A percentile compares a stretch with the other conserved stretches of the same genome.
phyloP scores from a whole-genome alignment of 2,888 invertebrate species.

The Cephalotes varians region DNA sequence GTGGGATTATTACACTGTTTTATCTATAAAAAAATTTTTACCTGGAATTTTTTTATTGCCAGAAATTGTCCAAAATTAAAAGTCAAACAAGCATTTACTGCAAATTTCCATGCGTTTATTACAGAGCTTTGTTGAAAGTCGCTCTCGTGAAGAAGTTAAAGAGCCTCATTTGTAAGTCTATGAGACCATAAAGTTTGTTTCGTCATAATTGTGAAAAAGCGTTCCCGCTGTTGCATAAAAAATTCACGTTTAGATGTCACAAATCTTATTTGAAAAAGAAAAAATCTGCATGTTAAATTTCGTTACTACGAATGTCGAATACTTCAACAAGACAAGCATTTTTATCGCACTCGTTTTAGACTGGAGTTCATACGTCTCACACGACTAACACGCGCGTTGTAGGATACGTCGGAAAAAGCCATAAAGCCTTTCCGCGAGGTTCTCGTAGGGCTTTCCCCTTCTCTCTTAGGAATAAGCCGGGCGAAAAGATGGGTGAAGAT shows the following conservation, averaged over 20 bases:
- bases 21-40: too few relatives aligned
- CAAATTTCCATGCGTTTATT: slow-evolving; percentile 10
- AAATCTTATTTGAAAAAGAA: background rate
- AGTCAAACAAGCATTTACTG: background rate
- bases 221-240: background rate
- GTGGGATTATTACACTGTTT: too few relatives aligned
- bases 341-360: slow-evolving; percentile 45
- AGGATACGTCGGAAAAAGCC: slow-evolving; percentile 54
- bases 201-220: background rate
- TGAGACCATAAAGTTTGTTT: background rate
- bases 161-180: slow-evolving; percentile 18
- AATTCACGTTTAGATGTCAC: background rate
- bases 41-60: background rate
- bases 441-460: slow-evolving; percentile 69
- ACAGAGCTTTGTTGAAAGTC: background rate
- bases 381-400: slow-evolving; percentile 31
- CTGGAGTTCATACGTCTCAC: slow-evolving; percentile 39
- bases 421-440: slow-evolving; percentile 67
- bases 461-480: slow-evolving; percentile 39
- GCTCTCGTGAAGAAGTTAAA: background rate
- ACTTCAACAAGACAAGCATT: slow-evolving; percentile 52
- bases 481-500: slow-evolving; percentile 56
- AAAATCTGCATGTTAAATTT: background rate
- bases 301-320: slow-evolving; percentile 30
- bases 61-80: background rate